A percentile compares a stretch with the other conserved stretches of the same genome.
These are phyloP conservation scores for Sceloporus undulatus DNA, from an alignment of 2,113 vertebrate species.

Conservation along the genomic window DNA sequence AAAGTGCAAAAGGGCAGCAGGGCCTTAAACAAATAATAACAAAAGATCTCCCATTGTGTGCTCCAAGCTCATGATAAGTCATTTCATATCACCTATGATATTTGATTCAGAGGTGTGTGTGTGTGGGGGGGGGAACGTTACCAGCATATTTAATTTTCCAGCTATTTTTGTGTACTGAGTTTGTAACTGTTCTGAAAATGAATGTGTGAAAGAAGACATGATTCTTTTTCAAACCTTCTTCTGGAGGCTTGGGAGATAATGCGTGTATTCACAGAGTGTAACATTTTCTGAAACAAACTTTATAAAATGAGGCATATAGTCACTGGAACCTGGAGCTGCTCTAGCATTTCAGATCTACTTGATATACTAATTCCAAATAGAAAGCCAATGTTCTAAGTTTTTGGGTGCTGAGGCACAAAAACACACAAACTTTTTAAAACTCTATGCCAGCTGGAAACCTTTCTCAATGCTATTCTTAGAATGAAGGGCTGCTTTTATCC, in stretches of 20 bases:
- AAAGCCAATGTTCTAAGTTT: neutral
- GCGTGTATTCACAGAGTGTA: neutral
- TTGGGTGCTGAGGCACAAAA: neutral
- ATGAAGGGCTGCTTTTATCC: neutral
- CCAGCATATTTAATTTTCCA: neutral
- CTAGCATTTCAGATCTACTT: no score
- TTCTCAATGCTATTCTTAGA: no score
- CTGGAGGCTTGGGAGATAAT: neutral
- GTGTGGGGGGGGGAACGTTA: constrained; percentile 26
- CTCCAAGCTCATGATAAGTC: constrained; percentile 7
- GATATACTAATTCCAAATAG: no score
- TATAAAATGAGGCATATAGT: neutral
- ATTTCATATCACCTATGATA: constrained; percentile 28
- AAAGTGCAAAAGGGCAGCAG: constrained; percentile 48
- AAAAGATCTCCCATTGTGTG: constrained; percentile 15
- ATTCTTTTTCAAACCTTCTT: neutral
- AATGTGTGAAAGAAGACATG: constrained; percentile 6
- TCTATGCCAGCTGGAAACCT: neutral
- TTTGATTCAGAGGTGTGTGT: constrained; percentile 19
- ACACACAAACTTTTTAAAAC: neutral
- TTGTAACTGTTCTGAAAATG: constrained; percentile 22
- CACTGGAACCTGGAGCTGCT: neutral
- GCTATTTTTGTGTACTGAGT: neutral
- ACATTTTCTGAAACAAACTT: constrained; percentile 3
- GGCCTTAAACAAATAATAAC: constrained; percentile 34